phyloP scores from a whole-genome alignment of 2,797 vertebrate species.

The Gouania willdenowi region DNA sequence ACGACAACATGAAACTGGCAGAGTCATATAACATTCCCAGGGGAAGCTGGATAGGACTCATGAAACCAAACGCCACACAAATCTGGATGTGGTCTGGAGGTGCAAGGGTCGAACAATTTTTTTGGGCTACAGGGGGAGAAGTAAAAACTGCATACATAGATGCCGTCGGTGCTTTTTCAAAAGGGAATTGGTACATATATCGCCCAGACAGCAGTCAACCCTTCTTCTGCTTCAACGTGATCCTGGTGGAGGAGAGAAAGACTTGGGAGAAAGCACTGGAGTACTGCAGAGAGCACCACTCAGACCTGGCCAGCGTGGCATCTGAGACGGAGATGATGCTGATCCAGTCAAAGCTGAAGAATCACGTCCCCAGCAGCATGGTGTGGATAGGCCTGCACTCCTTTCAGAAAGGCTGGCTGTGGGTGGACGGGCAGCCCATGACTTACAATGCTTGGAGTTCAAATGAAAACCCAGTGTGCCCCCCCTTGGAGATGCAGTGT shows the following conservation, averaged over 20 bases:
- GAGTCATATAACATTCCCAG: no score
- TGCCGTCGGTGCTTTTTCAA: rapidly evolving
- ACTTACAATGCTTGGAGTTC: conserved; percentile 26
- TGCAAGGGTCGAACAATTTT: neutral
- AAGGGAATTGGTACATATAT: neutral
- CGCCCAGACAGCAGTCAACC: rapidly evolving
- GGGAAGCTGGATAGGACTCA: no score
- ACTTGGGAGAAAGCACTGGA: conserved; percentile 48
- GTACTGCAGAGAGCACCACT: conserved; percentile 37
- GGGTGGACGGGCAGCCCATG: conserved; percentile 23
- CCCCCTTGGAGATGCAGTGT: neutral
- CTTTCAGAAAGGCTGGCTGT: conserved; percentile 42
- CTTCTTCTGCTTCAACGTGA: conserved; percentile 30
- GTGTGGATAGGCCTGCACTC: conserved; percentile 53
- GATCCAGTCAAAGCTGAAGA: conserved; percentile 9
- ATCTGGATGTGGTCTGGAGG: conserved; percentile 56
- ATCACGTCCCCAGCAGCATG: neutral
- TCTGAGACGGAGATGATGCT: conserved; percentile 33
- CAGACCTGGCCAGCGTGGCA: conserved; percentile 22
- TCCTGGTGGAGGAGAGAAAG: conserved; percentile 34
- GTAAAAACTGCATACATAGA: neutral
- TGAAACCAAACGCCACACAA: no score
- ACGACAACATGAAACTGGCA: rapidly evolving
- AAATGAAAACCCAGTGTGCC: conserved; percentile 8
- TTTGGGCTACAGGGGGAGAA: rapidly evolving